phyloP scores from a whole-genome alignment of 2,113 vertebrate genomes.

The Natator depressus region DNA sequence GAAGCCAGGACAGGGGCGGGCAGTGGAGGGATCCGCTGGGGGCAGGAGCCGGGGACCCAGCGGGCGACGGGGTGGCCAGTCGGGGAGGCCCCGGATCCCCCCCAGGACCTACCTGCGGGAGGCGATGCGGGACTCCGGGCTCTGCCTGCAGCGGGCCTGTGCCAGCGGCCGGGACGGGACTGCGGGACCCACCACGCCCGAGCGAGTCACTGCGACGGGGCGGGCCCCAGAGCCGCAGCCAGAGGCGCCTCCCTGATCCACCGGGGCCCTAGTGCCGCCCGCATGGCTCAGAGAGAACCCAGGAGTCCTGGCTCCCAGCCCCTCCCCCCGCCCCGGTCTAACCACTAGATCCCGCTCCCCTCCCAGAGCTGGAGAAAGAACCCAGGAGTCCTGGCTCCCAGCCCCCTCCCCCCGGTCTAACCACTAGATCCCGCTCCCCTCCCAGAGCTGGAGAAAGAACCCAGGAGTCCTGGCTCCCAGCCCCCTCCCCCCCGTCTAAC shows the following conservation, averaged over 20 bases:
- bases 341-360: background rate
- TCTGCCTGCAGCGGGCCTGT: background rate
- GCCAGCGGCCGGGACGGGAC: background rate
- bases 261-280: background rate
- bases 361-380: background rate
- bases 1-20: background rate
- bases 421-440: background rate
- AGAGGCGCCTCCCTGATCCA: too few relatives aligned
- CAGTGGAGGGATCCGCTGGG: background rate
- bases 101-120: background rate
- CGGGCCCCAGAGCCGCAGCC: background rate
- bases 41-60: background rate
- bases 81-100: too few relatives aligned
- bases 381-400: too few relatives aligned
- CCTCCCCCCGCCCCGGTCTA: too few relatives aligned
- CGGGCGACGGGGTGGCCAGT: too few relatives aligned
- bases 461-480: background rate
- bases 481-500: too few relatives aligned
- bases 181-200: background rate
- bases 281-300: fast-evolving
- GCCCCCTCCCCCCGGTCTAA: too few relatives aligned
- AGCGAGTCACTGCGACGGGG: background rate
- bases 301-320: background rate
- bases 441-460: background rate
- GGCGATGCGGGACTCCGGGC: background rate